Conservation (phyloP, 2,888 invertebrate genomes). For the Hydrotaea cyrtoneurina region DNA sequence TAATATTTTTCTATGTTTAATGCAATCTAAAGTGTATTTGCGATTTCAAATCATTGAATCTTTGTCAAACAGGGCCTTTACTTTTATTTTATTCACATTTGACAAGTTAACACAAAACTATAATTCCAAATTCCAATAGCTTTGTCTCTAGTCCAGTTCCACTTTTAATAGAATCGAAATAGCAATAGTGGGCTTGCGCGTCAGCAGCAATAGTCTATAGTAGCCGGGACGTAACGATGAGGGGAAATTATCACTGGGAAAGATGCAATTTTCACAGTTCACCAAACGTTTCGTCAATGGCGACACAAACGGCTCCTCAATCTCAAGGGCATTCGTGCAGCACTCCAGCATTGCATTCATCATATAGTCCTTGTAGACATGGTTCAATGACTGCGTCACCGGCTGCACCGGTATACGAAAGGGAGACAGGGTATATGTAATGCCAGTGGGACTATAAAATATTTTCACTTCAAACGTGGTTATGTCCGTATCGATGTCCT, state of each 20-base stretch:
- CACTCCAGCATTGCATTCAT: neutral
- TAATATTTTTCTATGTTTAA: too few species aligned
- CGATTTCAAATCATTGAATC: too few species aligned
- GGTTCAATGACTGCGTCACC: neutral
- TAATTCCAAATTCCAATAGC: too few species aligned
- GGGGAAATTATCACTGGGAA: conserved; percentile 2
- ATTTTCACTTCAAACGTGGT: neutral
- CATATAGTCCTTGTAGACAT: conserved; percentile 7
- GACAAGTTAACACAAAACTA: too few species aligned
- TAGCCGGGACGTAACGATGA: conserved; percentile 19
- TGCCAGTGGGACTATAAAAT: conserved; percentile 32
- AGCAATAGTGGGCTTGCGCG: neutral
- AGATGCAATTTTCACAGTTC: conserved; percentile 11
- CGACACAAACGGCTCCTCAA: conserved; percentile 5
- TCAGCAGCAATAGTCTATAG: neutral
- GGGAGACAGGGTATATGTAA: conserved; percentile 23
- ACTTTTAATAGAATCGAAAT: neutral
- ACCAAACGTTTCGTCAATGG: conserved; percentile 25
- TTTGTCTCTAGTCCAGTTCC: conserved; percentile 10
- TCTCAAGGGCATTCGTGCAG: conserved; percentile 15
- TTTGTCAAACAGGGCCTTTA: too few species aligned
- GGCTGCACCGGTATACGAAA: neutral
- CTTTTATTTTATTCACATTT: too few species aligned
- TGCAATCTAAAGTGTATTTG: too few species aligned
- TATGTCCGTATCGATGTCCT: conserved; percentile 32